Percentiles rank a stretch among this genome's conserved stretches.
phyloP scores from a whole-genome alignment of 2,888 invertebrate species.

The Trachelus iudaicus region DNA sequence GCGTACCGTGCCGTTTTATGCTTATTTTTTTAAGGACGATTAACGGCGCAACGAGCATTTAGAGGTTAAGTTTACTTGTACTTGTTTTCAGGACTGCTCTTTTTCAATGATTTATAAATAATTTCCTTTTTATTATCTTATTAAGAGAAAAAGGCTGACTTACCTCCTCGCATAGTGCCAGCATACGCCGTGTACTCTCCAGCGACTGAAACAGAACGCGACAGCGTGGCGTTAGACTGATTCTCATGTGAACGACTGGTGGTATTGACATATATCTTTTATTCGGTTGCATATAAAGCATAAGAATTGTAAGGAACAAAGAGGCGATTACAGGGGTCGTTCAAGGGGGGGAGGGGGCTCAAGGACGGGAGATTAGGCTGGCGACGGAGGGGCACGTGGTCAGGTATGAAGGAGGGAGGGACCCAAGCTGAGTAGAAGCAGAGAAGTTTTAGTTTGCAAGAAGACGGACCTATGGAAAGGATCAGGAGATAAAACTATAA shows the following conservation, averaged over 20 bases:
- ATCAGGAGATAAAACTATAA: too few species aligned
- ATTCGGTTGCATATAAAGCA: not conserved
- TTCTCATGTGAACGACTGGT: not conserved
- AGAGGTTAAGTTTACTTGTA: not conserved
- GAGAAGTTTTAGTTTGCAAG: too few species aligned
- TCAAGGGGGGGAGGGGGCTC: too few species aligned
- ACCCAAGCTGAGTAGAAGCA: too few species aligned
- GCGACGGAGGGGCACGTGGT: too few species aligned
- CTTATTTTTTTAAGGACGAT: not conserved
- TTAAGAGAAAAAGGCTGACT: constrained; percentile 59
- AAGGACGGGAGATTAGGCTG: too few species aligned
- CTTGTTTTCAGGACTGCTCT: not conserved
- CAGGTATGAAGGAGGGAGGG: too few species aligned
- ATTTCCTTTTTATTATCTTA: not conserved
- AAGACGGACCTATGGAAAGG: too few species aligned
- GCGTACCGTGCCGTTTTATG: not conserved
- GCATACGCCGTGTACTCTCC: constrained; percentile 93
- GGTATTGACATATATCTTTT: not conserved
- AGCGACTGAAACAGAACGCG: constrained; percentile 78
- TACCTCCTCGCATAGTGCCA: constrained; percentile 93
- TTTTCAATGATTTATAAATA: not conserved
- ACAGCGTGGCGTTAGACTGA: not conserved
- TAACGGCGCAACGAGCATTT: not conserved
- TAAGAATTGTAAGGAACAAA: too few species aligned
- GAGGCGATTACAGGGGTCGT: too few species aligned